A percentile compares a stretch with the other conserved stretches of the same genome.
phyloP scores from a whole-genome alignment of 2,113 vertebrate species.

The Paramisgurnus dabryanus region DNA sequence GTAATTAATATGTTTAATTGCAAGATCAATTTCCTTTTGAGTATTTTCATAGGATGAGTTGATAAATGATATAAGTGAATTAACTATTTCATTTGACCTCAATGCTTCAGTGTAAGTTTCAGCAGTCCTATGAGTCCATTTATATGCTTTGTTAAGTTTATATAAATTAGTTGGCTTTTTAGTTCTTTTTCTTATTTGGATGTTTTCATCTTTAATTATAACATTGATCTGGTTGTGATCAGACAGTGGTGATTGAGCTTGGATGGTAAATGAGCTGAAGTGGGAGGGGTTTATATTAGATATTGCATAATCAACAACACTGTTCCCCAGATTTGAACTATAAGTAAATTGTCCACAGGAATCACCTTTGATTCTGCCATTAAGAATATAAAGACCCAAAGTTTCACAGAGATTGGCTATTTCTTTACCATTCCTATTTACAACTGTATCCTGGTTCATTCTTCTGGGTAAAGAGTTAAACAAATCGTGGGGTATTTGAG shows the following conservation, averaged over 20 bases:
- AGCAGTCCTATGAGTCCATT: background rate
- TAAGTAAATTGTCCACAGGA: background rate
- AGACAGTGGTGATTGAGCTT: background rate
- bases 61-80: too few relatives aligned
- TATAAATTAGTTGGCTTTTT: background rate
- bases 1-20: too few relatives aligned
- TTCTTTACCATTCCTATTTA: background rate
- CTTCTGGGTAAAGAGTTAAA: background rate
- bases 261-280: background rate
- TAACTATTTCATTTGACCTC: background rate
- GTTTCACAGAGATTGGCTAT: background rate
- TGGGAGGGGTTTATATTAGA: background rate
- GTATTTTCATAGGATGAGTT: too few relatives aligned
- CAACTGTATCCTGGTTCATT: background rate
- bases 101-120: background rate
- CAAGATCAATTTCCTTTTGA: too few relatives aligned
- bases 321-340: background rate
- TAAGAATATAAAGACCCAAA: background rate
- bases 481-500: background rate
- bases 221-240: constrained; percentile 3
- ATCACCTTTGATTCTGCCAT: background rate
- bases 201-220: background rate
- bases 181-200: background rate
- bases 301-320: background rate
- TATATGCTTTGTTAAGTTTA: background rate